A percentile compares a stretch with the other conserved stretches of the same genome.
phyloP scores from a whole-genome alignment of 2,113 vertebrate species.

The Craseonycteris thonglongyai region DNA sequence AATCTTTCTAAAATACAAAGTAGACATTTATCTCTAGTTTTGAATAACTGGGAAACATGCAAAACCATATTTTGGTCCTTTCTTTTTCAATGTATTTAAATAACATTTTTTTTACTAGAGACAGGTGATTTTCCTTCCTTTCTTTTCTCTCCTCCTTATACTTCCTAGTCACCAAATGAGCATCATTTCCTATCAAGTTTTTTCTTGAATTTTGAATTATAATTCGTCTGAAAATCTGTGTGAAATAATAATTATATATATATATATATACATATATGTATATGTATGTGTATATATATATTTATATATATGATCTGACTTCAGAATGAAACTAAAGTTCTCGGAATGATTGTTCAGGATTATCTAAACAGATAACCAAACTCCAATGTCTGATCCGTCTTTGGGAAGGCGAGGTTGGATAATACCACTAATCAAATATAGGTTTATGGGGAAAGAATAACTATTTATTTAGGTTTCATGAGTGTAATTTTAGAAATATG shows the following conservation, averaged over 20 bases:
- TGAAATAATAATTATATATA: neutral
- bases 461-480: neutral
- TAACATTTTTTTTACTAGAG: neutral
- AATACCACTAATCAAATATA: neutral
- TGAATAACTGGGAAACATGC: neutral
- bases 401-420: neutral
- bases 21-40: neutral
- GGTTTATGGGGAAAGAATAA: neutral
- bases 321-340: slow-evolving; percentile 5
- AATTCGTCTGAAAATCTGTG: neutral
- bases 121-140: neutral
- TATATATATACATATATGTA: too few species aligned
- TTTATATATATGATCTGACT: neutral
- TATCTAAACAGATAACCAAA: neutral
- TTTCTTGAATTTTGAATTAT: neutral
- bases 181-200: neutral
- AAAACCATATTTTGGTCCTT: neutral
- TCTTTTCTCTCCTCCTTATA: neutral
- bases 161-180: neutral
- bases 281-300: too few species aligned
- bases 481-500: neutral
- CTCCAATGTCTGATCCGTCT: neutral
- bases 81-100: neutral
- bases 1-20: neutral
- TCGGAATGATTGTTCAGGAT: neutral